A percentile compares a stretch with the other conserved stretches of the same genome.
Conservation (phyloP, 2,888 invertebrate species). For the Ormyrus rosae region DNA sequence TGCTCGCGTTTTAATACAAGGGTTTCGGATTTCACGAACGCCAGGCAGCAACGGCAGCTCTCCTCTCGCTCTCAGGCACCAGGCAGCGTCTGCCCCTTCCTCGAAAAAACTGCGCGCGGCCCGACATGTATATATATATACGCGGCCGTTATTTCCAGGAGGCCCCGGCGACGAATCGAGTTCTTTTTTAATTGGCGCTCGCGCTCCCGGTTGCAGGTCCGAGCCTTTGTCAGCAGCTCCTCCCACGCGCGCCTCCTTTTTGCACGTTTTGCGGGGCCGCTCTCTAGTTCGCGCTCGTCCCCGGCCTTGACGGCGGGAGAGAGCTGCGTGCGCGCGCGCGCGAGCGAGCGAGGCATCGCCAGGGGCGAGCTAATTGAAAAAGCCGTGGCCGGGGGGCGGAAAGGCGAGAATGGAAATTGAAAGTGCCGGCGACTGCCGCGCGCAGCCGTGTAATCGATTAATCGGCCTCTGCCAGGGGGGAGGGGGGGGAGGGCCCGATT, state of each 20-base stretch:
- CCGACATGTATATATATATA: neutral
- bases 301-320: no score
- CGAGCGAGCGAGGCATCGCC: neutral
- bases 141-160: no score
- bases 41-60: neutral
- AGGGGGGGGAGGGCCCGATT: constrained; percentile 13
- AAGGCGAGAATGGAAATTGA: constrained; percentile 52
- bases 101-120: no score
- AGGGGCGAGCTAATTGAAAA: constrained; percentile 60
- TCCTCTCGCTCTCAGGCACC: no score
- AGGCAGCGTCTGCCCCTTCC: no score
- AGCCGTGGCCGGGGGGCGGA: constrained; percentile 57
- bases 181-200: neutral
- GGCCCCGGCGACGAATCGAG: no score
- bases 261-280: neutral
- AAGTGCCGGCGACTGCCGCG: constrained; percentile 25
- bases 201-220: neutral
- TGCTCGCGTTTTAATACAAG: constrained; percentile 19
- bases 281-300: neutral
- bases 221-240: no score
- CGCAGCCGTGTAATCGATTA: constrained; percentile 42
- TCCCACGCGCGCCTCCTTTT: no score
- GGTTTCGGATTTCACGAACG: constrained; percentile 34
- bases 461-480: constrained; percentile 25
- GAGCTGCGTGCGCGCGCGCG: neutral